These are phyloP conservation scores for Isotomurus palustris DNA, from an alignment of 2,888 invertebrate species.

Conservation along the genomic window DNA sequence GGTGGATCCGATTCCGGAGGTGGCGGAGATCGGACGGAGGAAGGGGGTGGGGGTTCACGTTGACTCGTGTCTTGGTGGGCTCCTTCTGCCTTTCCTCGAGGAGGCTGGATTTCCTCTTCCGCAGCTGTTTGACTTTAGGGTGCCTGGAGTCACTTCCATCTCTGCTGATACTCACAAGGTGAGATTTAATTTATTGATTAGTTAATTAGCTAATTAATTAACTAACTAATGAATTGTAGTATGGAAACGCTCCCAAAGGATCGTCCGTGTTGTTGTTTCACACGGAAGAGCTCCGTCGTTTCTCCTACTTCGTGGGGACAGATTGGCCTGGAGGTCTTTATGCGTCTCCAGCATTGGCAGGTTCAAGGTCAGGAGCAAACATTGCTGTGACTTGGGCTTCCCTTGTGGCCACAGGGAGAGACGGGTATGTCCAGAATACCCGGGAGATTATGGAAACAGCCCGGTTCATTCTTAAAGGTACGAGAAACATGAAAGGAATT, in stretches of 20 bases:
- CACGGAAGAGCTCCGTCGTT: constrained; percentile 67
- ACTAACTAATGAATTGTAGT: constrained; percentile 58
- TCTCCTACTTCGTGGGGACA: constrained; percentile 88
- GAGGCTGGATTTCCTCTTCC: constrained; percentile 64
- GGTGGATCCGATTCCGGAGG: constrained; percentile 81
- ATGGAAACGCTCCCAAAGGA: constrained; percentile 95
- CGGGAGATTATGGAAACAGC: constrained; percentile 74
- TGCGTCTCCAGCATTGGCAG: constrained; percentile 87
- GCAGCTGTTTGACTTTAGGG: constrained; percentile 73
- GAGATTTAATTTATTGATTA: constrained; percentile 30
- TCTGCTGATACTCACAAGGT: constrained; percentile 99
- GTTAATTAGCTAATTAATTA: not conserved
- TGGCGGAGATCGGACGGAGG: constrained; percentile 69
- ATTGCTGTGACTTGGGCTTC: constrained; percentile 98
- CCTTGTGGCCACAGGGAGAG: constrained; percentile 77
- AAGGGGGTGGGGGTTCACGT: constrained; percentile 92
- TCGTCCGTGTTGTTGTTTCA: constrained; percentile 87
- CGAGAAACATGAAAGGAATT: constrained; percentile 77
- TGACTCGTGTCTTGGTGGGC: constrained; percentile 94
- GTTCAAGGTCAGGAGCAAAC: constrained; percentile 63
- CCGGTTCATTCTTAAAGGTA: constrained; percentile 63
- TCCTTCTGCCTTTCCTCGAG: constrained; percentile 85
- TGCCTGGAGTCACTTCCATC: constrained; percentile 90
- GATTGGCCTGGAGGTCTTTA: constrained; percentile 99
- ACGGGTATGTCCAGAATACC: constrained; percentile 78